Evolutionary conservation across 2,113 vertebrate genomes (phyloP), one percentile per base, ranked within the genome.

Genomic region (Sisor rabdophorus): DNA sequence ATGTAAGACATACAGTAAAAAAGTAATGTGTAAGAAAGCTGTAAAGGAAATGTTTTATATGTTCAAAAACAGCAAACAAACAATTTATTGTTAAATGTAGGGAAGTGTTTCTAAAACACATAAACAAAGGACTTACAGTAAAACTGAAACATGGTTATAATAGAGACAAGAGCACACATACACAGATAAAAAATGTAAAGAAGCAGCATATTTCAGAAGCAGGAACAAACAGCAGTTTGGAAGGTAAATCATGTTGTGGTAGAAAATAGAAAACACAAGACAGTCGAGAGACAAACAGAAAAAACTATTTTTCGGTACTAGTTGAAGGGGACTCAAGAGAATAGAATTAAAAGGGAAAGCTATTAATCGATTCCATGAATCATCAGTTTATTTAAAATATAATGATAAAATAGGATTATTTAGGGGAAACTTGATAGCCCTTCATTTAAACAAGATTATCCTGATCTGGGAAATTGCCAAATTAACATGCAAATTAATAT

Each of bases 1-100:
- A 92, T 92, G 82, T 88, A 90, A 94, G 91, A 94, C 88, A 89
- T 85, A 88, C 88, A 73, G 84, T 86, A 84, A 88, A 81, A 83
- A 87, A 77, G 84, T 73, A 53, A 87, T 78, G 84, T 76, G 71
- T 53, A 75, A 81, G 55, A 52, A 63, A 83, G 71, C 26, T 75
- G 82, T 83, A 80, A 78, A 79, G 64, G 52, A 73, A 71, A 80
- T 75, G 30, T 73, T 40, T 73, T 53, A 61, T 68, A 81, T 73
- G 70, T 48, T 44, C 26, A 44, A 86, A 87, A 69, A 70, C 67
- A 81, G 73, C 10, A 84, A 80, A 89, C 77, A 75, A 82, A 79
- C 50, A 75, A 82, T 76, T 54, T 73, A 26, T 77, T 68, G 54
- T 76, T 80, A 71, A 77, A 82, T 80, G 78, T 71, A 71, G 52